Percentiles rank a stretch among this genome's conserved stretches.
These are phyloP conservation scores for Lymantria monacha DNA, from an alignment of 2,888 invertebrate genomes.

Conservation along the genomic window DNA sequence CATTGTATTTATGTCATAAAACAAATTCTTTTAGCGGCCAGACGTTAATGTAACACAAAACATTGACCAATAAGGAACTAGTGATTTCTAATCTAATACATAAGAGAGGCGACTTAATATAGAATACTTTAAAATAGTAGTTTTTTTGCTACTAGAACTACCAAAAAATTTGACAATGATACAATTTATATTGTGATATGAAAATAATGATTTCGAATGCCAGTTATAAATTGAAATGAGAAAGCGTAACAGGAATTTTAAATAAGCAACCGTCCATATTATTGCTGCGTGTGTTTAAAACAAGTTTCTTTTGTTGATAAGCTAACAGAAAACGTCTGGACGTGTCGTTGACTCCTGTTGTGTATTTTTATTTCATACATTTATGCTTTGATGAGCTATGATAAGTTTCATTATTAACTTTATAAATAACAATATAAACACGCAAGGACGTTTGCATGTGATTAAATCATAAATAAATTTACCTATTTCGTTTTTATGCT, in stretches of 20 bases:
- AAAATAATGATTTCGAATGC: neutral
- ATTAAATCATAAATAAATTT: neutral
- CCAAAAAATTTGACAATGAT: too few species aligned
- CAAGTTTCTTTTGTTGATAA: slow-evolving; percentile 75
- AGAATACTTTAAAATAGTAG: too few species aligned
- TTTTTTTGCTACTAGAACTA: too few species aligned
- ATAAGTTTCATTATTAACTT: slow-evolving; percentile 1
- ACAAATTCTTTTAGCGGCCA: too few species aligned
- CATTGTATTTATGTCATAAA: too few species aligned
- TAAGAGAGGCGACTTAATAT: too few species aligned
- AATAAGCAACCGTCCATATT: slow-evolving; percentile 54
- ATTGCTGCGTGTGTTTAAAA: slow-evolving; percentile 60
- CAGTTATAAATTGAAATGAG: slow-evolving; percentile 54
- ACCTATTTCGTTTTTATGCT: too few species aligned
- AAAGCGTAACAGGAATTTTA: slow-evolving; percentile 69
- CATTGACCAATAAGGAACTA: too few species aligned
- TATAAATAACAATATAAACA: neutral
- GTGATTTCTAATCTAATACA: too few species aligned
- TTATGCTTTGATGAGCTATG: slow-evolving; percentile 16
- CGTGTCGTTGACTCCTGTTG: slow-evolving; percentile 58
- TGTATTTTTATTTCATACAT: slow-evolving; percentile 26
- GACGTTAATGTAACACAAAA: too few species aligned
- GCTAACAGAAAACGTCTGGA: slow-evolving; percentile 54
- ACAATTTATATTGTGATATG: too few species aligned
- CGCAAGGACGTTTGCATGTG: neutral